Conservation (phyloP, 2,113 vertebrate genomes). For the Parotia lawesii region DNA sequence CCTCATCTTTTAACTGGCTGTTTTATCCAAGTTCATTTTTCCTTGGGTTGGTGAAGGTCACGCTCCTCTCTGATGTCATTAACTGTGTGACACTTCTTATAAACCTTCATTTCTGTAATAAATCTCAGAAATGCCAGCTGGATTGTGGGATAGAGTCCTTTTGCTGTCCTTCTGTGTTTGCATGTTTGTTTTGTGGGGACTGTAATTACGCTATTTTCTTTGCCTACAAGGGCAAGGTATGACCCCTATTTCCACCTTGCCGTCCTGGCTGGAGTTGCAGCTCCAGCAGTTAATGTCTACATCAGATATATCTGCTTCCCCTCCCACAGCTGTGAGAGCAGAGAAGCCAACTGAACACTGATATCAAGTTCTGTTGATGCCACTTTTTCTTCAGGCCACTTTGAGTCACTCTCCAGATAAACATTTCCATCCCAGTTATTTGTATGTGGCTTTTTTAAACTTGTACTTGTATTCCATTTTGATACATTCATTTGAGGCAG, state of each 20-base stretch:
- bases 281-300: neutral
- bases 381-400: neutral
- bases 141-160: neutral
- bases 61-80: neutral
- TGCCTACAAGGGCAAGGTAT: neutral
- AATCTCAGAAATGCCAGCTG: neutral
- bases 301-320: neutral
- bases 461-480: neutral
- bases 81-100: neutral
- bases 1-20: neutral
- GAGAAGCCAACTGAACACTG: neutral
- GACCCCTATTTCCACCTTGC: neutral
- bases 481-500: neutral
- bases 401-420: neutral
- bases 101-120: neutral
- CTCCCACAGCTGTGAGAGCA: neutral
- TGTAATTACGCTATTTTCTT: conserved; percentile 7
- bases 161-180: neutral
- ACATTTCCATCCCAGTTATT: neutral
- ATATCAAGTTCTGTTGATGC: conserved; percentile 15
- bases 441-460: neutral
- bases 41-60: neutral
- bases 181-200: neutral
- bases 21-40: neutral
- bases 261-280: neutral